These are phyloP conservation scores for Cyclargus thomasi DNA, from an alignment of 1,140 invertebrate genomes.

Conservation along the genomic window DNA sequence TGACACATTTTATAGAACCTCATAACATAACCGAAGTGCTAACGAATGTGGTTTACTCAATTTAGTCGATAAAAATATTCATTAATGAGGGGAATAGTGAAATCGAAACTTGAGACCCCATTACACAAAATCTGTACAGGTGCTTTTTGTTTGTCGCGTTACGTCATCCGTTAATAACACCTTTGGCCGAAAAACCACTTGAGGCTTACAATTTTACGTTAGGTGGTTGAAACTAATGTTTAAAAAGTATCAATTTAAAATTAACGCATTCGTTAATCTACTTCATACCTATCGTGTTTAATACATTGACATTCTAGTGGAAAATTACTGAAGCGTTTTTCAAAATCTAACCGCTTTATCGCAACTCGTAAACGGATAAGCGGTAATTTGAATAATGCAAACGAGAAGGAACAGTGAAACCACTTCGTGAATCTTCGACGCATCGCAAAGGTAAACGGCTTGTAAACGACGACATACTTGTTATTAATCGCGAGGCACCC, in stretches of 20 bases:
- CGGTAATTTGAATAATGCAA: constrained; percentile 50
- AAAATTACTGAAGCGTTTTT: background rate
- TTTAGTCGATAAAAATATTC: constrained; percentile 2
- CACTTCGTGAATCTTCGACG: constrained; percentile 16
- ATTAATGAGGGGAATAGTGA: constrained; percentile 4
- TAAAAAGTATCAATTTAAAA: too few relatives aligned
- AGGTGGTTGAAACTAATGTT: background rate
- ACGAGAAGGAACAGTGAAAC: constrained; percentile 1
- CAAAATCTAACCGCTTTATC: constrained; percentile 12
- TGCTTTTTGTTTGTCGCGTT: constrained; percentile 43
- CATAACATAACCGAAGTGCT: background rate
- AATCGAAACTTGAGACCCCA: constrained; percentile 24
- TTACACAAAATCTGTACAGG: constrained; percentile 57
- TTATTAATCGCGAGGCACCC: constrained; percentile 64
- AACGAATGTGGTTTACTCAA: background rate
- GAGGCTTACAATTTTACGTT: background rate
- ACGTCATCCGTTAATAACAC: constrained; percentile 37
- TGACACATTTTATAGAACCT: background rate
- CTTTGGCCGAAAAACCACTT: background rate
- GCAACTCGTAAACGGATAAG: constrained; percentile 43
- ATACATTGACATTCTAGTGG: background rate
- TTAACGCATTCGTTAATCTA: background rate
- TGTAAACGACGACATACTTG: constrained; percentile 57
- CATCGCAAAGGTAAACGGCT: constrained; percentile 63
- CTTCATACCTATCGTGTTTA: background rate